Evolutionary conservation across 2,888 invertebrate genomes (phyloP).

Genomic region (Chironomus tentans): DNA sequence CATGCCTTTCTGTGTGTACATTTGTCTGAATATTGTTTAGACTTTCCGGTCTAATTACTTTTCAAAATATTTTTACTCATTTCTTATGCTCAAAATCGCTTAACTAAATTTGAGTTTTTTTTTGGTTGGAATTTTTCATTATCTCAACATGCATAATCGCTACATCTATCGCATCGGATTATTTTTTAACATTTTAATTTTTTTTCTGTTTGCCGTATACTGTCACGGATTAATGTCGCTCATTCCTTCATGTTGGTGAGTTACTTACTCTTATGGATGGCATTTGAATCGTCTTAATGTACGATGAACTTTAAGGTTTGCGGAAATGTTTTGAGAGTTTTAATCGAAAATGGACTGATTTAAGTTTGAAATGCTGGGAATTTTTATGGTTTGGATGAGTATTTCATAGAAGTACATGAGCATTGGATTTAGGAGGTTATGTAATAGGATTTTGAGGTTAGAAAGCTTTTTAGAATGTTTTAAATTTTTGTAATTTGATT

Average conservation of each 20-base stretch:
- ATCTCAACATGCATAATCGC: neutral
- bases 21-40: slow-evolving; percentile 2
- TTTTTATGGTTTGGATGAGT: too few species aligned
- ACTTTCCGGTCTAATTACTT: slow-evolving; percentile 21
- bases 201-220: neutral
- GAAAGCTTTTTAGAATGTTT: too few species aligned
- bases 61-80: slow-evolving; percentile 17
- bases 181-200: neutral
- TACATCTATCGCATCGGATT: neutral
- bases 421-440: too few species aligned
- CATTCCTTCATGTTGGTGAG: neutral
- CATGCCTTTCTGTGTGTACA: neutral
- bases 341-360: too few species aligned
- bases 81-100: neutral
- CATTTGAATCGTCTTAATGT: too few species aligned
- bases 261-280: too few species aligned
- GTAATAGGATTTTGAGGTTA: too few species aligned
- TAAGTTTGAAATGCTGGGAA: too few species aligned
- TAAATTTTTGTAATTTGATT: too few species aligned
- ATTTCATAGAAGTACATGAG: too few species aligned
- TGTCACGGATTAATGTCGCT: neutral
- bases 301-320: too few species aligned
- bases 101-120: neutral
- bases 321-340: too few species aligned
- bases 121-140: neutral